Base-by-base conservation (phyloP, 2,113 vertebrate genomes). In the Zosterops japonicus region DNA sequence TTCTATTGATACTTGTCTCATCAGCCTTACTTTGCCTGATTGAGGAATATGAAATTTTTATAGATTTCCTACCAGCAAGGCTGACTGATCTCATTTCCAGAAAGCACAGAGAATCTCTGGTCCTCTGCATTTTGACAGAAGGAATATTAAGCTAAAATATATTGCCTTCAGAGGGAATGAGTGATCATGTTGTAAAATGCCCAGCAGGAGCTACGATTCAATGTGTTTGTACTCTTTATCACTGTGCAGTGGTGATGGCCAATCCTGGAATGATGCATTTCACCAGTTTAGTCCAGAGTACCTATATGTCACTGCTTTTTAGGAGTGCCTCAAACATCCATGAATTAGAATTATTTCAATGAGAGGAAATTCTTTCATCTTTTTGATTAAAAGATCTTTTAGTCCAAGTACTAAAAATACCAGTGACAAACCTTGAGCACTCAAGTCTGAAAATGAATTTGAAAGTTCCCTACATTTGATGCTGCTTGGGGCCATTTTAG, bases 81-180 rank as follows among this genome's bases (percentile, higher is more conserved):
- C 52, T 83, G 86, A 22, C 56, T 85, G 67, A 85, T 28, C 53
- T 88, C 2, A 46, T 57, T 96, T 90, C 18, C 63, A 92, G 65
- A 91, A 72, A 94, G 16, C 23, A 57, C 5, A 52, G 61, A 72
- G 61, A 83, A 60, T 36, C 11, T 75, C 65, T 83, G 49, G 7
- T 83, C 21, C 25, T 80, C 61, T 80, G 49, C 64, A 23, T 55
- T 94, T 86, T 71, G 52, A 76, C 49, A 85, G 65, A 36, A 76
- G 36, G 83, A 85, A 88, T 69, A 53, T 27, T 65, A 61, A 78
- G 36, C 12, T 93, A 69, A 95, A 91, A 72, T 65, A 49, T 6
- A 83, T 55, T 9, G 27, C n/a, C 61, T 79, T 70, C 53, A 91
- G 65, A 60, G 47, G 47, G 23, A 49, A 49, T 49, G 74, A 85